Base-by-base conservation (phyloP, 2,888 invertebrate species). In the Digitonthophagus gazella region DNA sequence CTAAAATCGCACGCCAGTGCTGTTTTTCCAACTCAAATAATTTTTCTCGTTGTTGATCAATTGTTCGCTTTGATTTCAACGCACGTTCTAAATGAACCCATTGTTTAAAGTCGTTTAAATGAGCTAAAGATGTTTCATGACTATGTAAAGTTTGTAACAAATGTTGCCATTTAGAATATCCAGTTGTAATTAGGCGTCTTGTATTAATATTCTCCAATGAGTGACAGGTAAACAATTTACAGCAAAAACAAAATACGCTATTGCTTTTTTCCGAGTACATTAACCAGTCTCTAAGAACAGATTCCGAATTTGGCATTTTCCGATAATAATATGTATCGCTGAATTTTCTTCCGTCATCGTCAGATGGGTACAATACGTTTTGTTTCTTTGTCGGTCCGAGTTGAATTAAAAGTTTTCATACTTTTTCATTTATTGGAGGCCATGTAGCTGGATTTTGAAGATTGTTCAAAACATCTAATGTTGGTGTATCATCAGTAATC, bases 41-140 rank as follows among this genome's bases (percentile, higher is more conserved):
- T 56, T 56, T 3, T 56, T 56, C 56, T 56, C 8, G 56, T 56
- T 56, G 56, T 56, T 56, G 14, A 15, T 56, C 56, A 56, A 56
- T 56, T 56, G 56, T 56, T n/a, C 14, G 14, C 8, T 56, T n/a
- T 15, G 56, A 56, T 56, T 56, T 56, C 15, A 56, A 56, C 56
- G 56, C 14, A 56, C 15, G 14, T 3, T n/a, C 56, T 15, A 56
- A 56, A 56, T 56, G 14, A 15, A 56, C 56, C 56, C 14, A 56
- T 56, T 56, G 14, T 56, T 56, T 56, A 56, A 56, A 56, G 15
- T 56, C 8, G 15, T 56, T 56, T 56, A 56, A 15, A 15, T 56
- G 56, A 15, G 56, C n/a, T n/a, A n/a, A n/a, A n/a, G n/a, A n/a
- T n/a, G n/a, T n/a, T n/a, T n/a, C n/a, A n/a, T n/a, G n/a, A n/a